Evolutionary conservation across 2,113 vertebrate species (phyloP).

Genomic region (Chlorodrepanis virens): DNA sequence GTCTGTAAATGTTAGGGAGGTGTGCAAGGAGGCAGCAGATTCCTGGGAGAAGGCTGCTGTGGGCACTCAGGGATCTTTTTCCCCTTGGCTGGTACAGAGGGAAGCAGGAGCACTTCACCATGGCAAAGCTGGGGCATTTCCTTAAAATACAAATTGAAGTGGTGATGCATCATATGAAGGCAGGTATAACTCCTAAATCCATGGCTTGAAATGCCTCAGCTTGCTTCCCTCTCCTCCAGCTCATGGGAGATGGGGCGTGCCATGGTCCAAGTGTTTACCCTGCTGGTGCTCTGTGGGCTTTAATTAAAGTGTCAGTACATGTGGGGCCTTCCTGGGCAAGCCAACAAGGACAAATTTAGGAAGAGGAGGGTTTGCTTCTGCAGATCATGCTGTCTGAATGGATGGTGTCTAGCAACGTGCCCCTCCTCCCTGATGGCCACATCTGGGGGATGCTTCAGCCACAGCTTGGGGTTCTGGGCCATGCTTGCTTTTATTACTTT

Average conservation of each 20-base stretch:
- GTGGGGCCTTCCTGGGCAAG: background rate
- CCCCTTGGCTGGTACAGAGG: background rate
- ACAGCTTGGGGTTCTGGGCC: background rate
- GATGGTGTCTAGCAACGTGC: background rate
- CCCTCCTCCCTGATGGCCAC: accelerated
- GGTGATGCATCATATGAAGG: background rate
- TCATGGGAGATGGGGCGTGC: background rate
- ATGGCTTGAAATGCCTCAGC: background rate
- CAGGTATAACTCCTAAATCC: background rate
- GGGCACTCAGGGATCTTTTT: background rate
- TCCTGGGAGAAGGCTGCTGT: background rate
- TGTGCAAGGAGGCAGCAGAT: background rate
- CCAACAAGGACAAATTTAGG: background rate
- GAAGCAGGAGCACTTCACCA: background rate
- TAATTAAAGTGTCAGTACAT: constrained; percentile 30
- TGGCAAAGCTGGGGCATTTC: background rate
- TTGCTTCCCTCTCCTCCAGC: background rate
- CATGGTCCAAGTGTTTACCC: background rate
- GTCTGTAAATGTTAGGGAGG: background rate
- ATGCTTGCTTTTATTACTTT: background rate
- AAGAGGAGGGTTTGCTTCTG: background rate
- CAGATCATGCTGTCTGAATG: background rate
- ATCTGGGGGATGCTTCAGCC: background rate
- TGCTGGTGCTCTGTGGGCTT: constrained; percentile 44
- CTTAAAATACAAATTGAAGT: background rate